Conservation (phyloP, 53 echinoderm and acorn worm species). For the Henricia sp. region DNA sequence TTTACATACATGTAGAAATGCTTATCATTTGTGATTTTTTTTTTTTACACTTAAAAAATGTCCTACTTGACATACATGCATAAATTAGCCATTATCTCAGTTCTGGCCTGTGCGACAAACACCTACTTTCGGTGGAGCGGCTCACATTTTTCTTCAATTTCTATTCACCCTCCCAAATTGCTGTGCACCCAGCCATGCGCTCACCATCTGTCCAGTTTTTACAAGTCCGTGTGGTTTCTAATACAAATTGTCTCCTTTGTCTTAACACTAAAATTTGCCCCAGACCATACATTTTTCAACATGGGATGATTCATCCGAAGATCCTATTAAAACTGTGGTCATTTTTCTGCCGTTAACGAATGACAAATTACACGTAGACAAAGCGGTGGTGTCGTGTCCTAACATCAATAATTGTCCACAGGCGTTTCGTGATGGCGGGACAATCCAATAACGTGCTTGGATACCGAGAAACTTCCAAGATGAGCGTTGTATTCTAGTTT, state of each 20-base stretch:
- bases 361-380: neutral
- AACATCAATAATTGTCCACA: constrained; percentile 45
- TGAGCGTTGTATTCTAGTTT: neutral
- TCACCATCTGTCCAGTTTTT: constrained; percentile 44
- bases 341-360: neutral
- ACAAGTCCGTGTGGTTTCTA: neutral
- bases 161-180: neutral
- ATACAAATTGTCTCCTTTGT: too few relatives aligned
- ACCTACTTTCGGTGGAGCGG: too few relatives aligned
- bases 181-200: constrained; percentile 19
- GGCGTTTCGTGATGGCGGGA: constrained; percentile 10
- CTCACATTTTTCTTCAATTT: too few relatives aligned
- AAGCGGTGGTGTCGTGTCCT: neutral
- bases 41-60: too few relatives aligned
- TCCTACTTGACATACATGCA: too few relatives aligned
- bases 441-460: constrained; percentile 34
- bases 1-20: too few relatives aligned
- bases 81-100: too few relatives aligned
- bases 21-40: too few relatives aligned
- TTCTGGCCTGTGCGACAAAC: too few relatives aligned
- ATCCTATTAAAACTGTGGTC: constrained; percentile 24
- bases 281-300: constrained; percentile 42
- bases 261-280: too few relatives aligned
- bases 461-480: constrained; percentile 22
- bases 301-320: constrained; percentile 47